Conservation (phyloP, 2,888 invertebrate species). For the Rhynchonema sp. region DNA sequence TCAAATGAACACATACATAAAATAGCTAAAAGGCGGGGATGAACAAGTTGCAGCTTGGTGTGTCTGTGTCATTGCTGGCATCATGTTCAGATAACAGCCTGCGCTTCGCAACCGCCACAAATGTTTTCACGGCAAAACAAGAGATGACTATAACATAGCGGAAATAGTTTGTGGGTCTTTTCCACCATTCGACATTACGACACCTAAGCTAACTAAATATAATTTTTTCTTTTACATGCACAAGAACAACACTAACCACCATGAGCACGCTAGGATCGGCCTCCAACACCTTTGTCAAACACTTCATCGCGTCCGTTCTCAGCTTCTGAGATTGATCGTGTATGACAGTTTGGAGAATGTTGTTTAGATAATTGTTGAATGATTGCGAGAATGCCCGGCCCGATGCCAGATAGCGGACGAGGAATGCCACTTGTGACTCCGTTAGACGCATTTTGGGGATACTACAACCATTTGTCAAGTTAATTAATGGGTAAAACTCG, state of each 20-base stretch:
- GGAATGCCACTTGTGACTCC: constrained; percentile 33
- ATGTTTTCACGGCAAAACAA: too few species aligned
- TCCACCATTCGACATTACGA: too few species aligned
- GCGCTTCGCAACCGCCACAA: too few species aligned
- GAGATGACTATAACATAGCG: too few species aligned
- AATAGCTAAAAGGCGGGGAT: too few species aligned
- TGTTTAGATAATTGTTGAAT: constrained; percentile 70
- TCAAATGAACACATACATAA: too few species aligned
- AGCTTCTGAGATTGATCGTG: constrained; percentile 82
- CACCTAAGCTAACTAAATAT: too few species aligned
- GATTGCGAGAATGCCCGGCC: constrained; percentile 90
- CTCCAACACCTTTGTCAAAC: constrained; percentile 91
- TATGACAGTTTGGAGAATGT: constrained; percentile 55
- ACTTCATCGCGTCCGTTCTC: constrained; percentile 95
- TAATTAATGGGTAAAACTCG: neutral
- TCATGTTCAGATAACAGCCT: too few species aligned
- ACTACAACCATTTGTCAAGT: neutral
- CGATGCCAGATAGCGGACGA: constrained; percentile 53
- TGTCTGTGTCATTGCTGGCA: too few species aligned
- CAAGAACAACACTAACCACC: neutral
- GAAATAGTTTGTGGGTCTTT: too few species aligned
- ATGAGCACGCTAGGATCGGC: constrained; percentile 54
- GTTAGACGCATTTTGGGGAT: constrained; percentile 13
- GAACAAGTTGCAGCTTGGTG: too few species aligned
- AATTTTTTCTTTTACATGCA: too few species aligned